Conservation (phyloP, 2,113 vertebrate species). For the Sphaerodactylus townsendi region DNA sequence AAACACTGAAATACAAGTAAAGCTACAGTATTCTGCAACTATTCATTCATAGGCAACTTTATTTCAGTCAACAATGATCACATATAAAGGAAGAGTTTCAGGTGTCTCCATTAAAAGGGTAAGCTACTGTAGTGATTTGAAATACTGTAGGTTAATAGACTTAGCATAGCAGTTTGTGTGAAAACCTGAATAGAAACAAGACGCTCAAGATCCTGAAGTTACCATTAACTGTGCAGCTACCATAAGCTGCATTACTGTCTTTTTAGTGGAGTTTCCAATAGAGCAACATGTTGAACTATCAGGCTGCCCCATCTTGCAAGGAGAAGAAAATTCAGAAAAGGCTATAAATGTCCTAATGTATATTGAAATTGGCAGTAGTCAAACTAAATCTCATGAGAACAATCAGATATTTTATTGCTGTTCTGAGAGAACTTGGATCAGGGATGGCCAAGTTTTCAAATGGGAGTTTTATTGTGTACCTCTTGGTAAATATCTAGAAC, state of each 20-base stretch:
- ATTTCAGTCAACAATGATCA: conserved; percentile 37
- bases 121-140: not conserved
- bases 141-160: conserved; percentile 33
- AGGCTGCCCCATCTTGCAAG: not conserved
- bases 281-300: not conserved
- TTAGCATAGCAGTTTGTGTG: conserved; percentile 7
- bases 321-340: not conserved
- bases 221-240: not conserved
- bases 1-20: conserved; percentile 11
- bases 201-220: too few species aligned
- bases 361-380: not conserved
- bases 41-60: conserved; percentile 38
- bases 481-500: not conserved
- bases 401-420: not conserved
- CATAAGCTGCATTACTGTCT: not conserved
- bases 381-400: not conserved
- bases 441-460: not conserved
- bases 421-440: not conserved
- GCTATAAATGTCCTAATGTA: not conserved
- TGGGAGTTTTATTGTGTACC: not conserved
- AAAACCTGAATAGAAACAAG: too few species aligned
- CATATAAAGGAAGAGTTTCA: conserved; percentile 33
- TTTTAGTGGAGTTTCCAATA: not conserved
- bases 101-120: conserved; percentile 32
- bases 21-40: conserved; percentile 33